A percentile compares a stretch with the other conserved stretches of the same genome.
These are phyloP conservation scores for Gobionotothen gibberifrons DNA, from an alignment of 2,797 vertebrate genomes.

Conservation along the genomic window DNA sequence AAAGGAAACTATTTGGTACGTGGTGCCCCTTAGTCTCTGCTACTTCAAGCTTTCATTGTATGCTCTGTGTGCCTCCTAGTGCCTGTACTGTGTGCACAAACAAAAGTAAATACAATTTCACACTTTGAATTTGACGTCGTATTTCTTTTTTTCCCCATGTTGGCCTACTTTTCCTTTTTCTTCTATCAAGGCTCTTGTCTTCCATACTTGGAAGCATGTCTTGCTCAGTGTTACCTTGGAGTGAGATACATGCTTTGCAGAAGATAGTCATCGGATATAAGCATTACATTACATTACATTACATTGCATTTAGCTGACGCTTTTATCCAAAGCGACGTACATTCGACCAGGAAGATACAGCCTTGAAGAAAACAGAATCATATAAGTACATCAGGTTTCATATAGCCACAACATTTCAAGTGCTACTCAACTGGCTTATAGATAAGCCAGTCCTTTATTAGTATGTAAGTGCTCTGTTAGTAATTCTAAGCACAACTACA, in stretches of 20 bases:
- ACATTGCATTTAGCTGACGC: no score
- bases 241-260: background rate
- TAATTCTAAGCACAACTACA: no score
- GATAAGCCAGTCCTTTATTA: no score
- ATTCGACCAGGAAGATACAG: no score
- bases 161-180: slow-evolving; percentile 5
- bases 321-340: no score
- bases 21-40: slow-evolving; percentile 1
- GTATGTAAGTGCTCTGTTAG: no score
- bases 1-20: background rate
- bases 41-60: background rate
- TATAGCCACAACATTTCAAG: no score
- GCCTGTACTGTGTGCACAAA: background rate
- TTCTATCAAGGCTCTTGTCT: background rate
- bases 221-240: background rate
- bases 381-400: no score
- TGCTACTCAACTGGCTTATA: no score
- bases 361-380: no score
- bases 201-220: background rate
- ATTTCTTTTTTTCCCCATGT: background rate
- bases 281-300: no score
- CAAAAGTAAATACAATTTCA: slow-evolving; percentile 23
- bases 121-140: slow-evolving; percentile 6
- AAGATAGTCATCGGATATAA: background rate
- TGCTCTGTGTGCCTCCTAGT: background rate